Evolutionary conservation across 1,140 invertebrate species (phyloP), one percentile per base, ranked within the genome.

Genomic region (Drosophila grimshawi): DNA sequence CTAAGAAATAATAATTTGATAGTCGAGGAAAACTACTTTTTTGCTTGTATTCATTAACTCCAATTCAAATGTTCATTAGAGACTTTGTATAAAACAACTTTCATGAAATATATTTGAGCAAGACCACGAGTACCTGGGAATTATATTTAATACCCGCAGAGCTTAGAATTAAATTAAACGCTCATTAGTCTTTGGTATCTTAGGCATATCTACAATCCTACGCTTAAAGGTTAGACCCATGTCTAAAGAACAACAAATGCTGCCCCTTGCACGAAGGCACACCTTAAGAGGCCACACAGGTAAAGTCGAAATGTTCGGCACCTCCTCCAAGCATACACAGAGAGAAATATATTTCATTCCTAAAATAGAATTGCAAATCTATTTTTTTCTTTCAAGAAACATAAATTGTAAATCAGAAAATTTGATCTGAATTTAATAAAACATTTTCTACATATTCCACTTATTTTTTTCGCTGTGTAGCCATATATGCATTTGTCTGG

Each of bases 261-360:
- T 8, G 29, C 19, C 30, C 6, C 7, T 19, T 19, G 30, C 39
- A 35, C n/a, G 55, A 8, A 55, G 30, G 27, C 30, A 33, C 32
- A 30, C 46, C 48, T 48, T 29, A 8, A 67, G 39, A 7, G 56
- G 55, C 45, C 46, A 19, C 49, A 41, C 52, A 65, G 62, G 62
- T 71, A 65, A n/a, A 49, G 30, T 19, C 27, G 39, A 63, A 51
- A 37, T 62, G 32, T 35, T 49, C 52, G 49, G 11, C 45, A 45
- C 35, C 11, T 68, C 33, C 8, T 48, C 8, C 49, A 8, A 19
- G 59, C 3, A 37, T 37, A 7, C 35, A 37, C 35, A 2, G 35
- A 37, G 5, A 37, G 5, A 37, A 41, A 41, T 10, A 3, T 41
- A 41, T 39, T 6, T 8, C 19, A 19, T 19, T 19, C 19, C 19